A percentile compares a stretch with the other conserved stretches of the same genome.
Evolutionary conservation across 2,113 vertebrate species (phyloP).

Genomic region (Narcine bancroftii): DNA sequence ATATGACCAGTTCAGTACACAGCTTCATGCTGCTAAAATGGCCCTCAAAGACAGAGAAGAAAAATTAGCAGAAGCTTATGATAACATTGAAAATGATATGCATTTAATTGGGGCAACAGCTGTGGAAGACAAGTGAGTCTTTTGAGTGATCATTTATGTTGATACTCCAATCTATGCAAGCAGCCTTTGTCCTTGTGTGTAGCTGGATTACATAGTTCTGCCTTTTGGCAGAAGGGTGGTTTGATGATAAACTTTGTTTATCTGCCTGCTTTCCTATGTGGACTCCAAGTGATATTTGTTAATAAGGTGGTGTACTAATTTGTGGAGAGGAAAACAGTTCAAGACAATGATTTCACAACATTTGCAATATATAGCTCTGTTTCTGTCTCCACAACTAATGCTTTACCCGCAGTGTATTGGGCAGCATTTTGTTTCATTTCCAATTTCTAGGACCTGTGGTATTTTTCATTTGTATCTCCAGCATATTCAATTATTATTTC

Average conservation of each 20-base stretch:
- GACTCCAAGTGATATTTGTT: not conserved
- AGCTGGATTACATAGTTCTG: not conserved
- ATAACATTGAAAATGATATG: conserved; percentile 83
- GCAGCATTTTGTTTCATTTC: too few species aligned
- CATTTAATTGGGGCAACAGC: conserved; percentile 91
- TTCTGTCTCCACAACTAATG: too few species aligned
- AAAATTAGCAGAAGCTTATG: conserved; percentile 78
- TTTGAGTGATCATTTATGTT: not conserved
- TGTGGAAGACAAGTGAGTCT: conserved; percentile 85
- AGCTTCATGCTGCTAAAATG: conserved; percentile 72
- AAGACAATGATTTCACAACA: too few species aligned
- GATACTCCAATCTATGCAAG: not conserved
- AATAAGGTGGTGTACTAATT: not conserved
- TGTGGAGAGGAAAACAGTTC: too few species aligned
- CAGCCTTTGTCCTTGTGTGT: not conserved
- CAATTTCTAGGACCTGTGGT: too few species aligned
- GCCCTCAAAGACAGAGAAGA: conserved; percentile 88
- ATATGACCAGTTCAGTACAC: conserved; percentile 64
- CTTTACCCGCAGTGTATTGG: too few species aligned
- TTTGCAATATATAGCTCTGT: too few species aligned
- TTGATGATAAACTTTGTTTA: not conserved
- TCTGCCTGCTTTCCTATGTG: not conserved
- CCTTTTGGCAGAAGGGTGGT: not conserved
- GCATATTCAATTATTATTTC: too few species aligned
- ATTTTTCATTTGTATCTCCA: too few species aligned